These are phyloP conservation scores for Tursiops truncatus DNA, from an alignment of 2,113 vertebrate genomes.

Conservation along the genomic window DNA sequence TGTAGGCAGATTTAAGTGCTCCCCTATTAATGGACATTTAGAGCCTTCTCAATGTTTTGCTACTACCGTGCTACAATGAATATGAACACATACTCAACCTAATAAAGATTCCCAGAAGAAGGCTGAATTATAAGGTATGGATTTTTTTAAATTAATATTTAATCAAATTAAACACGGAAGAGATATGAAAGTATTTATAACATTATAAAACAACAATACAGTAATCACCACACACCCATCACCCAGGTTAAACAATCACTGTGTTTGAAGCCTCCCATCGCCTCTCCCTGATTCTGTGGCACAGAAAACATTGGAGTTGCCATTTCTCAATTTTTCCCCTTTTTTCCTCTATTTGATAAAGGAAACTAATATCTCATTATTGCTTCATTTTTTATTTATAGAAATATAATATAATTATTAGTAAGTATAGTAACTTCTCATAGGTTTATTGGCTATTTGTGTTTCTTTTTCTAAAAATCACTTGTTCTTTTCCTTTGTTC, in stretches of 20 bases:
- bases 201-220: not conserved
- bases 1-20: not conserved
- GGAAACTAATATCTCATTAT: not conserved
- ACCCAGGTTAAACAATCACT: not conserved
- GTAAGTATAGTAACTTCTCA: not conserved
- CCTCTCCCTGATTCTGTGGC: not conserved
- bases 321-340: not conserved
- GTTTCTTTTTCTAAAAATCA: not conserved
- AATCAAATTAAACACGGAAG: not conserved
- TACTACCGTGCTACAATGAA: not conserved
- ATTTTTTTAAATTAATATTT: not conserved
- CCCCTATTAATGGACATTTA: too few relatives aligned
- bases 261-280: not conserved
- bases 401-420: not conserved
- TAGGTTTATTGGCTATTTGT: not conserved
- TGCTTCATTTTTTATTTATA: not conserved
- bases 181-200: not conserved
- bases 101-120: not conserved
- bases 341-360: not conserved
- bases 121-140: not conserved
- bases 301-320: not conserved
- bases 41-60: not conserved
- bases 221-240: not conserved
- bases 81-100: not conserved
- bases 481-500: not conserved